Base-by-base conservation (phyloP, 2,797 vertebrate species). In the Vultur gryphus region DNA sequence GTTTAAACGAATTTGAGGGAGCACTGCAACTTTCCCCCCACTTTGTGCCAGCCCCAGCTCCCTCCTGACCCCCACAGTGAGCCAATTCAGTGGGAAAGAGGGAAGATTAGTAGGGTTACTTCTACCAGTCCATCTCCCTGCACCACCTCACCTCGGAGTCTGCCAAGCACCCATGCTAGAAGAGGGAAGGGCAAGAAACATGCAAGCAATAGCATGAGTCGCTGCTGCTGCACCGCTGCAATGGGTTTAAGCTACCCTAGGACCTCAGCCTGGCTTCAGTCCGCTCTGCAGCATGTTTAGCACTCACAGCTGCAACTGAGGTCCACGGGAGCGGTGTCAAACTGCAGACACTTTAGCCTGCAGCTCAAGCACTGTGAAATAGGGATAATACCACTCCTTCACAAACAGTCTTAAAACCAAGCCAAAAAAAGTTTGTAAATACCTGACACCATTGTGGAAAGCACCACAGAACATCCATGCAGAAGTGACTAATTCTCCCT, bases 151-250 rank as follows among this genome's bases (percentile, higher is more conserved):
- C n/a, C 77, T 55, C 5, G 1, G 31, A 72, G 59, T 6, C 29
- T 58, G 35, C 16, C 70, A 62, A 70, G 43, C 33, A 73, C 2
- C 19, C 0, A 0, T 4, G 20, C 35, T 5, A 33, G 43, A 62
- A 3, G 1, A 66, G 7, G 24, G 9, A 66, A 64, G 8, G 23
- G 11, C 6, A 41, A 85, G 29, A 31, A 90, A 61, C 2, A 43
- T 0, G 0, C 12, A 61, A 61, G 12, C 16, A 48, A 43, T 0
- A 65, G 37, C 44, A 37, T 0, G 2, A 25, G 77, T 4, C 2
- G 4, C 61, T 31, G 52, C 44, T 35, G 18, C 64, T 52, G 31
- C 15, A 5, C 70, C 39, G n/a, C 31, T 3, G 2, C 58, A 37
- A 18, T 1, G 8, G 23, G 48, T 31, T 59, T 18, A 8, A 64